phyloP scores from a whole-genome alignment of 2,888 invertebrate genomes.

The Meteorus colon region DNA sequence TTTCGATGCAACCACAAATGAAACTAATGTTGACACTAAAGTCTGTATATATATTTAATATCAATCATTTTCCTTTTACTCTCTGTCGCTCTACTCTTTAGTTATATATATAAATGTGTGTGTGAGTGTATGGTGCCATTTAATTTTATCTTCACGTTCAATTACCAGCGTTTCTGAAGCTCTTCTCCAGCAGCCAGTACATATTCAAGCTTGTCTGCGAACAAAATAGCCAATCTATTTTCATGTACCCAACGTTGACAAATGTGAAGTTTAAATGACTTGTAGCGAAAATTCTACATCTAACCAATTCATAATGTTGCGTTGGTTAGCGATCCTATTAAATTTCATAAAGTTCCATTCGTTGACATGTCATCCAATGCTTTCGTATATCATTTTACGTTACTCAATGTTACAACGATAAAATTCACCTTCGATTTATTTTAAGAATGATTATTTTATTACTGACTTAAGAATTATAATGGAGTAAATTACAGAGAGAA shows the following conservation, averaged over 20 bases:
- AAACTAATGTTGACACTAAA: slow-evolving; percentile 58
- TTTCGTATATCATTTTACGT: neutral
- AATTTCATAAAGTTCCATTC: neutral
- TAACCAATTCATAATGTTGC: slow-evolving; percentile 25
- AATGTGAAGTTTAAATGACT: slow-evolving; percentile 44
- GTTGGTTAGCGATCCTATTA: slow-evolving; percentile 33
- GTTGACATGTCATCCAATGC: neutral
- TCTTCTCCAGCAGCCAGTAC: neutral
- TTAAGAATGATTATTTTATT: neutral
- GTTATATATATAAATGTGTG: neutral
- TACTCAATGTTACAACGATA: neutral
- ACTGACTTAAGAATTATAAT: neutral
- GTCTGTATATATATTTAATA: slow-evolving; percentile 53
- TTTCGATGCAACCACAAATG: slow-evolving; percentile 59
- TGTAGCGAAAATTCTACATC: slow-evolving; percentile 9
- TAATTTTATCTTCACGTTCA: slow-evolving; percentile 19
- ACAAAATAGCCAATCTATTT: slow-evolving; percentile 54
- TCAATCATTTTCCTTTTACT: slow-evolving; percentile 50
- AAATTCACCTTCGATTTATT: neutral
- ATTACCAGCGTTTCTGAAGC: neutral
- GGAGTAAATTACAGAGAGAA: neutral
- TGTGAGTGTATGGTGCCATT: slow-evolving; percentile 14
- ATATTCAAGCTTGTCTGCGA: slow-evolving; percentile 25
- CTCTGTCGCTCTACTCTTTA: slow-evolving; percentile 10
- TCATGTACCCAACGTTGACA: slow-evolving; percentile 43